Evolutionary conservation across 2,888 invertebrate genomes (phyloP), one percentile per base, ranked within the genome.

Genomic region (Catotricha subobsoleta): DNA sequence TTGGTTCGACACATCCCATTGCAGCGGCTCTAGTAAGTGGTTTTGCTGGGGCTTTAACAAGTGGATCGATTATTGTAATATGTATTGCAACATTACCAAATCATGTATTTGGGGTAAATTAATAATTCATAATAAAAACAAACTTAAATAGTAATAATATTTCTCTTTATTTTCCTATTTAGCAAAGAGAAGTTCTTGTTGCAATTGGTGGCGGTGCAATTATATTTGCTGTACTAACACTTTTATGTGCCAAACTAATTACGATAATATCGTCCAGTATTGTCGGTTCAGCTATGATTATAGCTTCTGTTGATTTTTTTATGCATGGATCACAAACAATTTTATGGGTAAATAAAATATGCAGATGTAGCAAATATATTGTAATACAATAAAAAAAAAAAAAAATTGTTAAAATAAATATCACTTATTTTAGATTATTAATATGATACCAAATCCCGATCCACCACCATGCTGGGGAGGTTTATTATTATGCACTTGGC

Each of bases 381-480:
- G 35, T n/a, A 13, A 13, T 35, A n/a, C 5, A 9, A 12, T 19
- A 9, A 21, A 40, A 18, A 27, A 20, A 34, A 37, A 12, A 4
- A 18, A 36, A 15, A 10, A 30, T 31, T 2, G 36, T 10, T 39
- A 25, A 25, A 20, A 27, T 16, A 10, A 9, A 28, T 18, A 3
- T 13, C 12, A 31, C 10, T 30, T 25, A 16, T 31, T 40, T 10
- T 30, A 49, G 49, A 44, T 47, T 35, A 21, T 60, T 37, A 53
- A 52, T 40, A 62, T 62, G 59, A 60, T 59, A 48, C 60, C 61
- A 21, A 56, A 60, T 52, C 62, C 62, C 10, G 48, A 51, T 40
- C 63, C 62, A 34, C 62, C 62, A 29, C 63, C 63, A 19, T 62
- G 62, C 43, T 62, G 59, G 48, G 63, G 63, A 20, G 63, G 62